Evolutionary conservation across 2,113 vertebrate species (phyloP), one percentile per base, ranked within the genome.

Genomic region (Scomber japonicus): DNA sequence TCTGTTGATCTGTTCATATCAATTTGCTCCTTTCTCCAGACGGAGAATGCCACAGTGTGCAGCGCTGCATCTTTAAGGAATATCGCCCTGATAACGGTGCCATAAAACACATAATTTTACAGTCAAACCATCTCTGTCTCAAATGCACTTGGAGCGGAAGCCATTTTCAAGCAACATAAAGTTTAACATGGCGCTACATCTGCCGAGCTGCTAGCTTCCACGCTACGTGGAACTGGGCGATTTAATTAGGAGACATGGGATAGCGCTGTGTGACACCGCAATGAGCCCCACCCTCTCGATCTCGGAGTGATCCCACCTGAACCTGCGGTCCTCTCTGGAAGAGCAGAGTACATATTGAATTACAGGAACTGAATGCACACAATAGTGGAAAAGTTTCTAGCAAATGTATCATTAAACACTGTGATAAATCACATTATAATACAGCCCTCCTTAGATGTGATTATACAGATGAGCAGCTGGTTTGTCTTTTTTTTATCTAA

Each of bases 151-250:
- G 95, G 95, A 97, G 97, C 95, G 94, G 95, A 97, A 97, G 94
- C 95, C 96, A 96, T 96, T 98, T 98, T 97, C 96, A 97, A 97
- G 96, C 96, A 94, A 97, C 97, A 98, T 98, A 98, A 98, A 98
- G 96, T 97, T 98, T 98, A 98, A 98, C 97, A 97, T 97, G 96
- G 96, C 96, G 97, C 97, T 97, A 97, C 97, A 97, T 97, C 96
- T 97, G 97, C 97, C 96, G 95, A 96, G 95, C 96, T 94, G 93
- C 96, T 94, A 95, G 96, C 95, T 96, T 97, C 96, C 95, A 96
- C 95, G 96, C 71, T 96, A 96, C 96, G 95, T 50, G 89, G 95
- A 95, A 96, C 95, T 95, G 95, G 94, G 95, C 80, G 95, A 95
- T 96, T 97, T 97, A 96, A 97, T 97, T 96, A 96, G 94, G 95